A percentile compares a stretch with the other conserved stretches of the same genome.
phyloP scores from a whole-genome alignment of 2,888 invertebrate species.

The Prosopocoilus inquinatus region DNA sequence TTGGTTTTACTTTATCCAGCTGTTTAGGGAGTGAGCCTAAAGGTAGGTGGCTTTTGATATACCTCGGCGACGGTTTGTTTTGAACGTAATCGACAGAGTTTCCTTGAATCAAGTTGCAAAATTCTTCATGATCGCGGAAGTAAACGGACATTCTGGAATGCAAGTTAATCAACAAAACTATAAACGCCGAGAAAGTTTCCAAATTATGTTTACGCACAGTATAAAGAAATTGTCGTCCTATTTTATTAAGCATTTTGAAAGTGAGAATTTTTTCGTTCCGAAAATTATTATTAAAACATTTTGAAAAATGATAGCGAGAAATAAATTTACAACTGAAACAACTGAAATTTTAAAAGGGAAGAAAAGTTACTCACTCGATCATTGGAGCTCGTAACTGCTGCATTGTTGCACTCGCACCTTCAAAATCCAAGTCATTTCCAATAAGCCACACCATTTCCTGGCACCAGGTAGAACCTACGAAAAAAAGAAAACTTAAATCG shows the following conservation, averaged over 20 bases:
- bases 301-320: conserved; percentile 9
- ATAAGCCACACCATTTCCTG: conserved; percentile 94
- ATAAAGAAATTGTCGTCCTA: too few relatives aligned
- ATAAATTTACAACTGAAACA: conserved; percentile 2
- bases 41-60: conserved; percentile 73
- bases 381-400: conserved; percentile 70
- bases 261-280: too few relatives aligned
- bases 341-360: neutral
- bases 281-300: too few relatives aligned
- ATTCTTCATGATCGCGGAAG: conserved; percentile 32
- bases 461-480: conserved; percentile 83
- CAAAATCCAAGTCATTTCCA: conserved; percentile 74
- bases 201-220: too few relatives aligned
- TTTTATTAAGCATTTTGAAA: too few relatives aligned
- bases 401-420: conserved; percentile 62
- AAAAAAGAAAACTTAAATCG: conserved; percentile 2
- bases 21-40: conserved; percentile 67
- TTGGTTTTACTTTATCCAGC: conserved; percentile 65
- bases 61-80: conserved; percentile 65
- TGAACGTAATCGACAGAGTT: conserved; percentile 72
- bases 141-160: conserved; percentile 34
- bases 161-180: too few relatives aligned
- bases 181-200: too few relatives aligned
- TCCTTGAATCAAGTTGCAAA: conserved; percentile 56
- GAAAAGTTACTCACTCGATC: conserved; percentile 56